Evolutionary conservation across 2,113 vertebrate species (phyloP).

Genomic region (Brachyhypopomus gauderio): DNA sequence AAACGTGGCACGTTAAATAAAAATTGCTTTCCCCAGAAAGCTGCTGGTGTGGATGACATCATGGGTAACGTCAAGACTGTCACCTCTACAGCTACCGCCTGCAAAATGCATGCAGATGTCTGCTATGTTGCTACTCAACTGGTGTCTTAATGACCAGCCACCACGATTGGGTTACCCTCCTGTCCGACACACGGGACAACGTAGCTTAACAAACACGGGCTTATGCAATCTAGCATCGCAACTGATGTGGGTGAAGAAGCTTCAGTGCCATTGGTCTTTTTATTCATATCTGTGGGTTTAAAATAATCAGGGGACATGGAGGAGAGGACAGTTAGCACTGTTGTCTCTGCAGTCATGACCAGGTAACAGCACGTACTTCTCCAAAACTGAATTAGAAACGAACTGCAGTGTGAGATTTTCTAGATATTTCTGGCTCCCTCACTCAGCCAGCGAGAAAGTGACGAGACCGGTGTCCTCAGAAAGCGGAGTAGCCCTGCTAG

Average conservation of each 20-base stretch:
- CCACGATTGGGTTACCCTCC: conserved; percentile 26
- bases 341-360: conserved; percentile 40
- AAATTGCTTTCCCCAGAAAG: conserved; percentile 4
- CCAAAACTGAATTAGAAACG: conserved; percentile 63
- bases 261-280: neutral
- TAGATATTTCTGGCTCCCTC: conserved; percentile 63
- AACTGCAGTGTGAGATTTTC: conserved; percentile 36
- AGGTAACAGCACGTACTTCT: conserved; percentile 60
- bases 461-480: conserved; percentile 55
- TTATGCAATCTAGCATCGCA: conserved; percentile 18
- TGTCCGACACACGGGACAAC: conserved; percentile 2
- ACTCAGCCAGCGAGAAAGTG: conserved; percentile 56
- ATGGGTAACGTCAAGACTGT: neutral
- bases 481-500: conserved; percentile 35
- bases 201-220: conserved; percentile 2
- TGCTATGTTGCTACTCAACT: neutral
- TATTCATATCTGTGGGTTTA: neutral
- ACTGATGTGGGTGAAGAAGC: neutral
- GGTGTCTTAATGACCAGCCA: conserved; percentile 29
- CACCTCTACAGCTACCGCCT: conserved; percentile 20
- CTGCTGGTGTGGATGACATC: conserved; percentile 3
- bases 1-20: neutral
- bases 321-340: conserved; percentile 14
- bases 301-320: neutral
- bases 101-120: conserved; percentile 19